phyloP scores from a whole-genome alignment of 2,113 vertebrate genomes.

The Cranoglanis bouderius region DNA sequence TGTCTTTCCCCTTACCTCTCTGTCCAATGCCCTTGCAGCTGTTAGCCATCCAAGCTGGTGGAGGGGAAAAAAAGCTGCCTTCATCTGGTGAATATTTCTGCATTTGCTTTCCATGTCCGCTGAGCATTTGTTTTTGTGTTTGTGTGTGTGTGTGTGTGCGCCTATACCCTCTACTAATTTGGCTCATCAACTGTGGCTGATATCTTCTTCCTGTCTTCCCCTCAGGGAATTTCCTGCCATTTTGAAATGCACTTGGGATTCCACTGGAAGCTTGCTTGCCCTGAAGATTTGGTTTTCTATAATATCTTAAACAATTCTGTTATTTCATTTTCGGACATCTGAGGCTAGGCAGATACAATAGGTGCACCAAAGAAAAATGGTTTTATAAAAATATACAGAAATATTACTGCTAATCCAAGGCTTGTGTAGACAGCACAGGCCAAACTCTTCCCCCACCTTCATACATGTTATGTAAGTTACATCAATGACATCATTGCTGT shows the following conservation, averaged over 20 bases:
- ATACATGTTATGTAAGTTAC: constrained; percentile 2
- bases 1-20: constrained; percentile 26
- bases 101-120: constrained; percentile 31
- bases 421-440: not conserved
- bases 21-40: constrained; percentile 26
- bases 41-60: constrained; percentile 33
- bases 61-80: not conserved
- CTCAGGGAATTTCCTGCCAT: constrained; percentile 28
- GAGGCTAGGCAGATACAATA: not conserved
- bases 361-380: not conserved
- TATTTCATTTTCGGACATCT: not conserved
- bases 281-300: not conserved
- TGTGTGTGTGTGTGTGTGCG: not conserved
- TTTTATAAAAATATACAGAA: not conserved
- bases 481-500: constrained; percentile 6
- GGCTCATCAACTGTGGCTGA: constrained; percentile 21
- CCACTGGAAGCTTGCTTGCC: not conserved
- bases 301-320: not conserved
- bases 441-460: not conserved
- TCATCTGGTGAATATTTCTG: constrained; percentile 29
- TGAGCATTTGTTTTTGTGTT: constrained; percentile 5
- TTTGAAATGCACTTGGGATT: constrained; percentile 35
- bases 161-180: constrained; percentile 14
- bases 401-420: not conserved
- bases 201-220: constrained; percentile 18